Base-by-base conservation (phyloP, 2,113 vertebrate genomes). In the Tilapia sparmanii region DNA sequence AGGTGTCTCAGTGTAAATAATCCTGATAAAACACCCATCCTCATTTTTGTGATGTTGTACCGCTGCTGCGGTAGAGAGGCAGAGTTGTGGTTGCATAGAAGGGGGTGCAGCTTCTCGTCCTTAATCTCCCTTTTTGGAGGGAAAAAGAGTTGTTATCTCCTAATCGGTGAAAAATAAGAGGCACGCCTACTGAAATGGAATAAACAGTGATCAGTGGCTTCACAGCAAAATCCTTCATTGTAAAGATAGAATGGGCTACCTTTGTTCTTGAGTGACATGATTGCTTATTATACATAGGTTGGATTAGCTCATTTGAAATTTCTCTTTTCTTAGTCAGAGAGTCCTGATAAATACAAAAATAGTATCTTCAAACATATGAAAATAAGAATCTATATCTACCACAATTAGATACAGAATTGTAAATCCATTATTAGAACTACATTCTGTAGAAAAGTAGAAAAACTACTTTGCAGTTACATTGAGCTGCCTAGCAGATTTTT, bases 131-230 rank as follows among this genome's bases (percentile, higher is more conserved):
- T 89, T 89, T 90, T 89, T 86, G 73, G 80, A 42, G 82, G 22
- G 29, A 63, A 85, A 90, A 61, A 29, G 83, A 93, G 71, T 90
- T 89, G 73, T 92, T 91, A 91, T 93, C 91, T 78, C 81, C 45
- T 87, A 57, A 87, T 92, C 81, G 57, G 80, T 76, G n/a, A 87
- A 92, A 86, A 92, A 93, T 85, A 80, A 83, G 79, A 90, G 79
- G 68, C 52, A 31, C 84, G 79, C 81, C 61, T 29, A 22, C 79
- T 88, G 71, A 87, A 92, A 93, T 87, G 82, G 87, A 94, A 93
- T 93, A 91, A 87, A 55, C 86, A 45, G 81, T 5, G 80, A 93
- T 96, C 93, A 91, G 53, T 92, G 88, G 84, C 88, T 59, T 81
- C 73, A 59, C 42, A 18, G 85, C 66, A 81, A 92, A 90, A 92